These are phyloP conservation scores for Nasonia oneida DNA, from an alignment of 2,888 invertebrate genomes.

Conservation along the genomic window DNA sequence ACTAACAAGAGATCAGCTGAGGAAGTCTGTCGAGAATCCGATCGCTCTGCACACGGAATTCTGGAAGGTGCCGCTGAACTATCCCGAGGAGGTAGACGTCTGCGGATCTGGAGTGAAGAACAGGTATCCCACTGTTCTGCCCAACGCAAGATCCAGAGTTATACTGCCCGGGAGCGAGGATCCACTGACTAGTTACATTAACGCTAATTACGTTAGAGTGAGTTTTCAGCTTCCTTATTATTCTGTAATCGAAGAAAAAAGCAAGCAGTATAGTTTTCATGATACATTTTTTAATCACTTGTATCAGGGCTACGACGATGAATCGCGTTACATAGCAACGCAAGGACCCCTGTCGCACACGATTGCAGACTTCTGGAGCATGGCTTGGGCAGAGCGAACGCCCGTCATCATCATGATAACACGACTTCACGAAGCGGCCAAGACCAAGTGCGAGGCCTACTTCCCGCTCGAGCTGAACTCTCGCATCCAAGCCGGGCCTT, in stretches of 20 bases:
- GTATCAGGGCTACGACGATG: conserved; percentile 92
- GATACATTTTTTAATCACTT: not conserved
- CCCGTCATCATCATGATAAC: conserved; percentile 93
- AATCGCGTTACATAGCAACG: conserved; percentile 93
- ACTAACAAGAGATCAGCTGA: conserved; percentile 80
- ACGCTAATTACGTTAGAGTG: conserved; percentile 96
- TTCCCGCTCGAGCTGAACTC: conserved; percentile 83
- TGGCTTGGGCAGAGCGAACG: conserved; percentile 85
- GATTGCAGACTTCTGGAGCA: conserved; percentile 94
- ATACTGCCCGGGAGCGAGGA: conserved; percentile 84
- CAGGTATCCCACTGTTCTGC: conserved; percentile 93
- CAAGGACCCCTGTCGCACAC: conserved; percentile 96
- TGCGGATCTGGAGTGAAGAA: conserved; percentile 94
- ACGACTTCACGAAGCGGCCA: conserved; percentile 90
- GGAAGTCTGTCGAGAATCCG: conserved; percentile 80
- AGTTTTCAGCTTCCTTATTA: conserved; percentile 65
- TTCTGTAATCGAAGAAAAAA: not conserved
- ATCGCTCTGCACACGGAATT: conserved; percentile 90
- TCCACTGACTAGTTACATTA: conserved; percentile 87
- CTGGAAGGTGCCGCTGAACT: conserved; percentile 96
- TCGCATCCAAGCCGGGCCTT: conserved; percentile 78
- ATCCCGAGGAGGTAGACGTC: conserved; percentile 93
- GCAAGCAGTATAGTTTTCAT: not conserved
- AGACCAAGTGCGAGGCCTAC: conserved; percentile 93
- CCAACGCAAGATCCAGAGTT: conserved; percentile 93